Conservation (phyloP, 2,113 vertebrate species). For the Carlito syrichta region DNA sequence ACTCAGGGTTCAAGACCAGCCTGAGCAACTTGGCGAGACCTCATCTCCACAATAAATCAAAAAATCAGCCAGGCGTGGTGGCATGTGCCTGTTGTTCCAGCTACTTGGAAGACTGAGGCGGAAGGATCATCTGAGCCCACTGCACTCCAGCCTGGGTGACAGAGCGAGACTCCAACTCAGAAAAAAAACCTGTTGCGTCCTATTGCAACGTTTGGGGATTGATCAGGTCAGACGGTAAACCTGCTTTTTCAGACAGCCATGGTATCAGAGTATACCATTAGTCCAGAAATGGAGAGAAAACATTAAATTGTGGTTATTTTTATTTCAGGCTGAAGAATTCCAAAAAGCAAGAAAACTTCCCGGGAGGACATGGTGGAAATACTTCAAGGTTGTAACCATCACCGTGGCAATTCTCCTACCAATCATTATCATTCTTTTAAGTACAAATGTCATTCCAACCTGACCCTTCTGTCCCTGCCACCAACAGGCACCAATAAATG, state of each 20-base stretch:
- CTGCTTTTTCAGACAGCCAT: not conserved
- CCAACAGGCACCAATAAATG: constrained; percentile 34
- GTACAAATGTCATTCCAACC: constrained; percentile 80
- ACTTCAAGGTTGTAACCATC: constrained; percentile 85
- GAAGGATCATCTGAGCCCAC: too few relatives aligned
- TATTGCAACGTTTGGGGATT: not conserved
- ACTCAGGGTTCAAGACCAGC: too few relatives aligned
- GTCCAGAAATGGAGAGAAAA: constrained; percentile 34
- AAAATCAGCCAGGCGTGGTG: too few relatives aligned
- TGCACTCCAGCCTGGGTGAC: too few relatives aligned
- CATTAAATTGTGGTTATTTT: constrained; percentile 48
- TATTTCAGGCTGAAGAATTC: constrained; percentile 85
- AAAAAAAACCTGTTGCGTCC: not conserved
- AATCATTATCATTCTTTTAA: constrained; percentile 86
- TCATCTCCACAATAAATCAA: too few relatives aligned
- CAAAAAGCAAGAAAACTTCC: constrained; percentile 82
- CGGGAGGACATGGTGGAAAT: constrained; percentile 88
- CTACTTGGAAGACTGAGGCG: too few relatives aligned
- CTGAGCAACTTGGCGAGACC: too few relatives aligned
- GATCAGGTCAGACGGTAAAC: not conserved
- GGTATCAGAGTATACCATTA: not conserved
- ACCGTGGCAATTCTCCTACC: constrained; percentile 79
- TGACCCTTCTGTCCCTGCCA: constrained; percentile 17
- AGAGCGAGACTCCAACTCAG: too few relatives aligned
- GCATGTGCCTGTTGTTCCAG: too few relatives aligned